Base-by-base conservation (phyloP, 2,888 invertebrate species). In the Hedychridium roseum region DNA sequence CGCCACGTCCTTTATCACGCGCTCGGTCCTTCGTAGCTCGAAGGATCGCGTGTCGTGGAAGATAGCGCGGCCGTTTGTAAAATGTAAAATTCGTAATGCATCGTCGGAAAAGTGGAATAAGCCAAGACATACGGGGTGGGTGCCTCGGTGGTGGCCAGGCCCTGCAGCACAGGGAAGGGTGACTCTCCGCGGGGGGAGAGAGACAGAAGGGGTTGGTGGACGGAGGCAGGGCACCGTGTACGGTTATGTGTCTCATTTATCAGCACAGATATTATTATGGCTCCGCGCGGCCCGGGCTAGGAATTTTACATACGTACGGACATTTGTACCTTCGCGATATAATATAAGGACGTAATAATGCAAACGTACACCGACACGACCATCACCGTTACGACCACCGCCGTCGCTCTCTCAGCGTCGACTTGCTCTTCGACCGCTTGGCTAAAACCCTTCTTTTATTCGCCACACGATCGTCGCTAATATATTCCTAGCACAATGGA, bases 171-270 rank as follows among this genome's bases (percentile, higher is more conserved):
- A 51, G 54, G 54, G 45, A 32, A 53, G 53, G 63, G 49, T 50
- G 43, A 37, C 18, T 20, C 43, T n/a, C 30, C 42, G 43, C 27
- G 26, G 42, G 28, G 50, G 41, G 43, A 42, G 57, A 42, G 44
- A 55, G 52, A 43, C 37, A 44, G 45, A 34, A 32, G 15, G 46
- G 50, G 56, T 41, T 41, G 47, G 51, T 43, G 51, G 51, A 44
- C 46, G 44, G 50, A 38, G 48, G 54, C 58, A 59, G 61, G 68
- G 64, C 54, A 36, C 63, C 75, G 68, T 73, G 76, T 74, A 74
- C 76, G 71, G 69, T 78, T 77, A 77, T 77, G 77, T 73, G 70
- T 73, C 73, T 72, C 76, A 74, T 77, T 77, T 76, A 75, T 77
- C 77, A 76, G 72, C 69, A 69, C 73, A 71, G 75, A 76, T 76